Conservation (phyloP, 2,113 vertebrate genomes). For the Saguinus imperator region DNA sequence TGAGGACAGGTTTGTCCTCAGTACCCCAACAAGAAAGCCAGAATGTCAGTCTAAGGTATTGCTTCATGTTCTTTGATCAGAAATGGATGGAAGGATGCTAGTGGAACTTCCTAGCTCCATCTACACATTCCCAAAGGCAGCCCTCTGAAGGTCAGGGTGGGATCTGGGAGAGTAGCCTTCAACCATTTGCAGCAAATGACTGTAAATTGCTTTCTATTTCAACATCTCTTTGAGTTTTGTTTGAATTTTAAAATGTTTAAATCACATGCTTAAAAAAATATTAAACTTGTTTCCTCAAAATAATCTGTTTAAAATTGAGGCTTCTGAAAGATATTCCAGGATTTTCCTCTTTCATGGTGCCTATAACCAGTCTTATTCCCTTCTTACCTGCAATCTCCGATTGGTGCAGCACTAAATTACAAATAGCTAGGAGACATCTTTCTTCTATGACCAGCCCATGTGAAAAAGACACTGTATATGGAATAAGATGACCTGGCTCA, state of each 20-base stretch:
- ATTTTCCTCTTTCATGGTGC: neutral
- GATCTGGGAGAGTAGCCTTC: neutral
- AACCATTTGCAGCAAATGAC: neutral
- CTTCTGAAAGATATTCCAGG: neutral
- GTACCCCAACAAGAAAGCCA: neutral
- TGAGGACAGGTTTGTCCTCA: neutral
- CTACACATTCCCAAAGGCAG: neutral
- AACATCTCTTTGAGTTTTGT: neutral
- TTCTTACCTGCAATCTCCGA: neutral
- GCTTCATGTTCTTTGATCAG: neutral
- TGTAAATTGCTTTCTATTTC: neutral
- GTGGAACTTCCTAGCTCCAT: neutral
- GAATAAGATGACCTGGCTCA: neutral
- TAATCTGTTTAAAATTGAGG: neutral
- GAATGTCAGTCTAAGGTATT: neutral
- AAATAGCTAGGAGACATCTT: neutral
- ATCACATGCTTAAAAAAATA: neutral
- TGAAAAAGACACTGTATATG: neutral
- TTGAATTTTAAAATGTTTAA: conserved; percentile 23
- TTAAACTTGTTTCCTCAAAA: neutral
- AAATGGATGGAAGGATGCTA: neutral
- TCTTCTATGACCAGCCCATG: neutral
- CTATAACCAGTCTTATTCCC: neutral
- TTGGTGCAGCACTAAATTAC: neutral
- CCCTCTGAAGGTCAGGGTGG: neutral